Evolutionary conservation across 2,888 invertebrate genomes (phyloP), one percentile per base, ranked within the genome.

Genomic region (Nudaria mundana): DNA sequence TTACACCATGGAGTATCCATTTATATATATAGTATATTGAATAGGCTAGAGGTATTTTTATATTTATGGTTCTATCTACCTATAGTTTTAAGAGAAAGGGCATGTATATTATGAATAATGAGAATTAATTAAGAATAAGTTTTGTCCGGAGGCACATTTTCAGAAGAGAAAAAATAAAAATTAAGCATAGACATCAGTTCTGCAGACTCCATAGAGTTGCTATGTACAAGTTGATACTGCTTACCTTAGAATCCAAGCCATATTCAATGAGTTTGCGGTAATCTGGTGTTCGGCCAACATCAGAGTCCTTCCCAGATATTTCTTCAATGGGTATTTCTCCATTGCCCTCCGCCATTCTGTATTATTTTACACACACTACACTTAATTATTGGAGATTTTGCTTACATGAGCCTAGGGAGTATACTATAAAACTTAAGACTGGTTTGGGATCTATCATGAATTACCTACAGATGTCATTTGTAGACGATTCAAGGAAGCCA

Each of bases 201-300:
- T 14, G 28, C 3, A 28, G 3, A 5, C 8, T 20, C 2, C 2
- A 20, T 20, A 20, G 3, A 20, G 6, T 20, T 7, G 7, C 20
- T 26, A 31, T 20, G 12, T 8, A 8, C 20, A 37, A 16, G 40
- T n/a, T n/a, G n/a, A n/a, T n/a, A n/a, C n/a, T 32, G 50, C 78
- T 80, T 67, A 95, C 95, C 92, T 96, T 97, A 83, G 95, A 94
- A 90, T 97, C 96, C 85, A 98, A 93, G 88, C 98, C 98, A 92
- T 97, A 97, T 80, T 97, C 96, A 76, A 98, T 92, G 71, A 98
- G 92, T 92, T 97, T 98, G 81, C 94, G 93, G 90, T 96, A 97
- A 90, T 98, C 97, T 89, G 95, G 96, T 78, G 97, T 95, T 76
- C 93, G 91, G 87, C 93, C 91, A 78, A 90, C 84, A 73, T 93